Percentiles rank a stretch among this genome's conserved stretches.
Conservation (phyloP, 2,888 invertebrate genomes). For the Synanthedon myopaeformis region DNA sequence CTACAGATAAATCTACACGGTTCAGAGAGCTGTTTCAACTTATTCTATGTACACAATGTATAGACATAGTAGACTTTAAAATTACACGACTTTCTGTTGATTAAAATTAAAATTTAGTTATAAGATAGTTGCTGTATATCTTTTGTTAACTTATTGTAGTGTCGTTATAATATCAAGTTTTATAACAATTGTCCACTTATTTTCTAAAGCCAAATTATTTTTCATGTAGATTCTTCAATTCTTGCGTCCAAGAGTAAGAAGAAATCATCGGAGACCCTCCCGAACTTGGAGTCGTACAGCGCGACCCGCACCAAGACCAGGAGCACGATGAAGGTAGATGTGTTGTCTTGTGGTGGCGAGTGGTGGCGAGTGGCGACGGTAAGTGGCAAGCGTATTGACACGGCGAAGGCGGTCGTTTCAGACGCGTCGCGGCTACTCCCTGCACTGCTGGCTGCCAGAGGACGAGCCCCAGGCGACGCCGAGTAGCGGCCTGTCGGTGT, state of each 20-base stretch:
- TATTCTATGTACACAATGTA: too few species aligned
- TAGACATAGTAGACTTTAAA: too few species aligned
- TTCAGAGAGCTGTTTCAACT: too few species aligned
- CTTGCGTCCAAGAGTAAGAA: slow-evolving; percentile 50
- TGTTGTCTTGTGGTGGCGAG: background rate
- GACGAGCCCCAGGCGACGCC: slow-evolving; percentile 27
- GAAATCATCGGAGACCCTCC: slow-evolving; percentile 43
- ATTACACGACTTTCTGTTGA: too few species aligned
- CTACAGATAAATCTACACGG: too few species aligned
- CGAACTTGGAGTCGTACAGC: slow-evolving; percentile 46
- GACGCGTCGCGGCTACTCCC: slow-evolving; percentile 65
- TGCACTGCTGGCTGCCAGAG: slow-evolving; percentile 60
- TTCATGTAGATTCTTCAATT: slow-evolving; percentile 41
- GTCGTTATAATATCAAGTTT: too few species aligned
- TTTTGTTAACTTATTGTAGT: too few species aligned
- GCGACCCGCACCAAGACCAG: slow-evolving; percentile 39
- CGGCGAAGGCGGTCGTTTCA: slow-evolving; percentile 60
- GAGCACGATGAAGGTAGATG: slow-evolving; percentile 49
- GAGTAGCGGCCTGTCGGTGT: slow-evolving; percentile 49
- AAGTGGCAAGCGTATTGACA: background rate
- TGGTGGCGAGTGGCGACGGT: too few species aligned
- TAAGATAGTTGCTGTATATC: too few species aligned
- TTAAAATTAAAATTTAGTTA: too few species aligned
- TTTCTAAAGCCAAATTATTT: too few species aligned
- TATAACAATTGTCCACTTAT: background rate